Evolutionary conservation across 37 sponge, comb jelly and placozoan genomes (phyloP).

Genomic region (Crambe crambe): DNA sequence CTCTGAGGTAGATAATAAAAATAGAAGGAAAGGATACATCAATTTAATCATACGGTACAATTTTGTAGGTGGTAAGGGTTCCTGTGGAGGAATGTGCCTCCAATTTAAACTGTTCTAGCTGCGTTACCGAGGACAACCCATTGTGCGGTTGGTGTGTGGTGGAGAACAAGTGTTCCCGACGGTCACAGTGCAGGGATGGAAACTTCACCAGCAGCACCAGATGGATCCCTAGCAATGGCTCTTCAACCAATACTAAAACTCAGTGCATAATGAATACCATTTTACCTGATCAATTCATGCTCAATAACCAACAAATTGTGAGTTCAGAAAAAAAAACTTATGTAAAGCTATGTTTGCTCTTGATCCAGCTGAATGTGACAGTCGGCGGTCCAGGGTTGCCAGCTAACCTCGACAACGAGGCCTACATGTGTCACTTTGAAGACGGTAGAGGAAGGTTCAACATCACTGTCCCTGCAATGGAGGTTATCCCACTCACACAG

Average conservation of each 20-base stretch:
- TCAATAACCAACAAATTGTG: constrained; percentile 25
- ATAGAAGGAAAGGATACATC: not conserved
- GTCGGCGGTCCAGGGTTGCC: constrained; percentile 20
- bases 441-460: constrained; percentile 8
- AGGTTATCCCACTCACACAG: not conserved
- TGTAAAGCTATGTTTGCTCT: too few species aligned
- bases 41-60: not conserved
- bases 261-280: constrained; percentile 14
- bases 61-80: constrained; percentile 38
- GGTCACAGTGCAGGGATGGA: constrained; percentile 48
- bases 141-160: constrained; percentile 92
- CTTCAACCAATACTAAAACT: not conserved
- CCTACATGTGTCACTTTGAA: constrained; percentile 21
- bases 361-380: not conserved
- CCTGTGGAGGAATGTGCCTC: constrained; percentile 66
- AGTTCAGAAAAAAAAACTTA: too few species aligned
- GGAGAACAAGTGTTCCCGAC: constrained; percentile 83
- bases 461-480: constrained; percentile 10
- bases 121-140: constrained; percentile 49
- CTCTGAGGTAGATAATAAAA: constrained; percentile 5
- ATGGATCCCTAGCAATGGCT: constrained; percentile 38
- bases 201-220: constrained; percentile 35
- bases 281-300: constrained; percentile 18
- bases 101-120: constrained; percentile 42
- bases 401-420: constrained; percentile 10